Evolutionary conservation across 1,140 invertebrate species (phyloP).

Genomic region (Zaprionus ornatus): DNA sequence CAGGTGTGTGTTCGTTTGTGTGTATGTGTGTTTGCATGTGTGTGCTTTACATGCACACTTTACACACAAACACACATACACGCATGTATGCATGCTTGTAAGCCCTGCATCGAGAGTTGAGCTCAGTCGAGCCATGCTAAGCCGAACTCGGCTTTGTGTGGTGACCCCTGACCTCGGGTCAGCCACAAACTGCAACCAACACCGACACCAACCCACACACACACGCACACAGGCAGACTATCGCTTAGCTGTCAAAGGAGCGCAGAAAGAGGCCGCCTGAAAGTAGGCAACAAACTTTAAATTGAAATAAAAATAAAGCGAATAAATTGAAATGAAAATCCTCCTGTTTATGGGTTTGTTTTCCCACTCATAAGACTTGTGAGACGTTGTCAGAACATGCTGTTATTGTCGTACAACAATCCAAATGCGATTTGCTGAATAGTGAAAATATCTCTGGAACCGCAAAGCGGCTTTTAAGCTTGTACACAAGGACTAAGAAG

Average conservation of each 20-base stretch:
- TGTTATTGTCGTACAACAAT: not conserved
- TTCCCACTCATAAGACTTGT: not conserved
- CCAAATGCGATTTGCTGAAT: not conserved
- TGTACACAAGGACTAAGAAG: not conserved
- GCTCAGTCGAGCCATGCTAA: constrained; percentile 22
- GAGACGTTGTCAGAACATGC: not conserved
- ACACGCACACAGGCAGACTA: not conserved
- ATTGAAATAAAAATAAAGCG: not conserved
- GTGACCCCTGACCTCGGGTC: constrained; percentile 20
- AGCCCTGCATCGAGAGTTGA: constrained; percentile 20
- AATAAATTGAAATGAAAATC: not conserved
- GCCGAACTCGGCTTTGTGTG: constrained; percentile 27
- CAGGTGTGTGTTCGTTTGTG: constrained; percentile 10
- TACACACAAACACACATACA: constrained; percentile 14
- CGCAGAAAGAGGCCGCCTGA: constrained; percentile 16
- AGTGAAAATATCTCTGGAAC: not conserved
- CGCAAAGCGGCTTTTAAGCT: not conserved
- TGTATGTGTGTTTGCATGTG: constrained; percentile 5
- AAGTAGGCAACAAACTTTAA: constrained; percentile 55
- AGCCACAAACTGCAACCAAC: constrained; percentile 7
- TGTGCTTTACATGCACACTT: not conserved
- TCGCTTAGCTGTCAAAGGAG: not conserved
- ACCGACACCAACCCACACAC: not conserved
- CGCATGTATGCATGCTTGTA: constrained; percentile 13
- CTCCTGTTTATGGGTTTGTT: not conserved